Evolutionary conservation across 2,113 vertebrate species (phyloP).

Genomic region (Nettapus auritus): DNA sequence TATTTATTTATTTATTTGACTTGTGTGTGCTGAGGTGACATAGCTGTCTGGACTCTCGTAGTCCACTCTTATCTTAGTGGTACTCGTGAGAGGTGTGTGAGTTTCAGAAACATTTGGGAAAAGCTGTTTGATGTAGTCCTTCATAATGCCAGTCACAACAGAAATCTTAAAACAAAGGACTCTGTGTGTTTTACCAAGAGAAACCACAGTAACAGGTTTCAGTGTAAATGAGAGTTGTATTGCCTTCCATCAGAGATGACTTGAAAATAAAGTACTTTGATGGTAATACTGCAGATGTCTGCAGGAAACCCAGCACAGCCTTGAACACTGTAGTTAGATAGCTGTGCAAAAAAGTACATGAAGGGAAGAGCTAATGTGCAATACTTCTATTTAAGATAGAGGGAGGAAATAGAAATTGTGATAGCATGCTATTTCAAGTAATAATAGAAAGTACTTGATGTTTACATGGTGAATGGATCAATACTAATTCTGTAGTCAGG

Average conservation of each 20-base stretch:
- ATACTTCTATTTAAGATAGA: conserved; percentile 87
- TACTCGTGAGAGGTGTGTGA: neutral
- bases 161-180: conserved; percentile 56
- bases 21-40: neutral
- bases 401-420: conserved; percentile 87
- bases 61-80: conserved; percentile 1
- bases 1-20: neutral
- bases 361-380: conserved; percentile 82
- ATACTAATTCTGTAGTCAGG: conserved; percentile 84
- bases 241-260: conserved; percentile 79
- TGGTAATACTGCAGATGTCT: conserved; percentile 83
- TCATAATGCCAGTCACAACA: conserved; percentile 7
- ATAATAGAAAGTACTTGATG: conserved; percentile 87
- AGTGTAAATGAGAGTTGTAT: conserved; percentile 75
- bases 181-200: conserved; percentile 41
- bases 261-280: conserved; percentile 82
- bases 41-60: conserved; percentile 5
- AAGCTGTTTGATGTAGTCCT: conserved; percentile 15
- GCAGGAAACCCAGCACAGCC: conserved; percentile 78
- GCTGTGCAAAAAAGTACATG: conserved; percentile 81
- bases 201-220: conserved; percentile 72
- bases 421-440: conserved; percentile 87
- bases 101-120: neutral
- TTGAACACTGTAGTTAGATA: conserved; percentile 80
- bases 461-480: conserved; percentile 86